Evolutionary conservation across 1,140 invertebrate species (phyloP), one percentile per base, ranked within the genome.

Genomic region (Macrosteles quadrilineatus): DNA sequence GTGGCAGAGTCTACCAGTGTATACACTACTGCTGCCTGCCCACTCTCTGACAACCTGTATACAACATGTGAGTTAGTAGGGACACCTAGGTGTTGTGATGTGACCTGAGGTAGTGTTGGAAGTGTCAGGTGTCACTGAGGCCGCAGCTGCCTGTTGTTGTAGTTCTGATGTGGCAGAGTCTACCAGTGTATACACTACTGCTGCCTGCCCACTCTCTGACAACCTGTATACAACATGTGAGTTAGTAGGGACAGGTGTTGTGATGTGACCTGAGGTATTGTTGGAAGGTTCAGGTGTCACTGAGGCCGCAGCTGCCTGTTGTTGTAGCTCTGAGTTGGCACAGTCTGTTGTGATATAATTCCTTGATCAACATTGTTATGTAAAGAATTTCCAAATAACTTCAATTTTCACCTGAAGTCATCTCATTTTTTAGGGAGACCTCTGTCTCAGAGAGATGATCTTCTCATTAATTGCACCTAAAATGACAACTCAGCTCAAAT

Each of bases 11-110:
- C 88, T 40, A 85, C 82, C 63, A 89, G 76, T 9, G 87, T 87
- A 71, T 89, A 81, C 27, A 88, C 81, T n/a, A 89, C 84, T 12
- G 66, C 84, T 23, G 40, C 83, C 73, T 88, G 85, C 57, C 85
- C 87, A 40, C 84, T 85, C 77, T 87, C 86, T 74, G 86, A 85
- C 78, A 90, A 84, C 76, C 88, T 89, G 81, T 1, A 85, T 21
- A 2, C 29, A 25, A 21, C 21, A 21, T 21, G 21, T 11, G 21
- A 12, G 29, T 57, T 57, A 25, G 9, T 57, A 57, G 4, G 14
- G 53, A 25, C 47, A 53, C 14, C 14, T 6, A 4, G n/a, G n/a
- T 43, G n/a, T 43, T 43, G 23, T 19, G 23, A 50, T 19, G 2
- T 50, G 40, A n/a, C n/a, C n/a, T 43, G 9, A 43, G 9, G 9